Conservation (phyloP, 37 sponge, comb jelly and placozoan species). For the Beroe ovata region DNA sequence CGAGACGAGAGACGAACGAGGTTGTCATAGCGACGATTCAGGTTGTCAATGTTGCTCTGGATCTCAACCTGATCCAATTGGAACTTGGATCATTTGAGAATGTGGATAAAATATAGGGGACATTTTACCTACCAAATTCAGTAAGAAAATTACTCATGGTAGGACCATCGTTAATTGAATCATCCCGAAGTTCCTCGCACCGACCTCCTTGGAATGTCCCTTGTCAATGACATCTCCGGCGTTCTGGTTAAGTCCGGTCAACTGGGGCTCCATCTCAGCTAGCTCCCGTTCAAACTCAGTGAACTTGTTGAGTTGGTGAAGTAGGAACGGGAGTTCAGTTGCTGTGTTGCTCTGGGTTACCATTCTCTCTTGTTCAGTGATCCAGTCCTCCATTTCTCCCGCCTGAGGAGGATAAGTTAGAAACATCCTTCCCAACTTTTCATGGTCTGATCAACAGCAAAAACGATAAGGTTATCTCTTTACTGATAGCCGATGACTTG, state of each 20-base stretch:
- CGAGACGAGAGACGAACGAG: background rate
- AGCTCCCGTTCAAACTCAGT: slow-evolving; percentile 52
- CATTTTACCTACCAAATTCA: no score
- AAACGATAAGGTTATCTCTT: no score
- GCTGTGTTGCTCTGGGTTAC: slow-evolving; percentile 34
- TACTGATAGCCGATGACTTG: no score
- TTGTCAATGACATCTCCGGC: slow-evolving; percentile 45
- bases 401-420: no score
- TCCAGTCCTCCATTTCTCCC: slow-evolving; percentile 38
- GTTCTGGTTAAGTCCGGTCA: slow-evolving; percentile 23
- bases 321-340: slow-evolving; percentile 42
- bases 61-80: slow-evolving; percentile 29
- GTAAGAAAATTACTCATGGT: no score
- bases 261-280: slow-evolving; percentile 23
- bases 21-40: slow-evolving; percentile 46
- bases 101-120: no score
- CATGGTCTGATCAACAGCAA: no score
- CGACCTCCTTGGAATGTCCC: slow-evolving; percentile 47
- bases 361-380: slow-evolving; percentile 29
- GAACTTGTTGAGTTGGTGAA: slow-evolving; percentile 39
- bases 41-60: slow-evolving; percentile 49
- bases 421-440: no score
- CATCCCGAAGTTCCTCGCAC: no score
- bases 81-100: no score
- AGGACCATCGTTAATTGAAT: no score